Conservation (phyloP, 2,797 vertebrate species). For the Anguilla anguilla region DNA sequence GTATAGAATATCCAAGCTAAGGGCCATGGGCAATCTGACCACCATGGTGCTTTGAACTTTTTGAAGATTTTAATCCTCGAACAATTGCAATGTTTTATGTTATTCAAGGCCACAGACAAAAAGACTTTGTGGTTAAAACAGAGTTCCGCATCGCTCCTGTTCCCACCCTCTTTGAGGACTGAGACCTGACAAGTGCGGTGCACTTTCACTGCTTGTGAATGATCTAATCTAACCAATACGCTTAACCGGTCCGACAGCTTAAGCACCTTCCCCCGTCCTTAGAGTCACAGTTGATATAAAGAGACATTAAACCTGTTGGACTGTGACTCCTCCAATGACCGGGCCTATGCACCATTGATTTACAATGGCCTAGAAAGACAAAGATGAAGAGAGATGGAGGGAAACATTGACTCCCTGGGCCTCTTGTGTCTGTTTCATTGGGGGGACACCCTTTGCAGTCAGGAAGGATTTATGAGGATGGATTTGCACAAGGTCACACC, state of each 20-base stretch:
- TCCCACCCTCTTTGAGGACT: not conserved
- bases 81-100: not conserved
- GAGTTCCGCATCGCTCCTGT: not conserved
- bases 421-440: slow-evolving; percentile 32
- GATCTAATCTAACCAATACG: slow-evolving; percentile 63
- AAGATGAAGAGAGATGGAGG: slow-evolving; percentile 44
- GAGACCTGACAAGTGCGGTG: not conserved
- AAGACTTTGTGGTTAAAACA: not conserved
- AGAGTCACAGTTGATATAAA: slow-evolving; percentile 48
- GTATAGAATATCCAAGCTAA: too few relatives aligned
- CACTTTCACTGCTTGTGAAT: slow-evolving; percentile 59
- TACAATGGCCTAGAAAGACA: slow-evolving; percentile 50
- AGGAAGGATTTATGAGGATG: slow-evolving; percentile 21
- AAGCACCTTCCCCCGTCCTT: slow-evolving; percentile 35
- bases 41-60: too few relatives aligned
- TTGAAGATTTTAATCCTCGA: too few relatives aligned
- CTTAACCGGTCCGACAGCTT: slow-evolving; percentile 60
- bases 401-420: slow-evolving; percentile 46
- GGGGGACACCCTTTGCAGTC: slow-evolving; percentile 14
- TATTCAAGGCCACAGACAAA: not conserved
- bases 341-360: slow-evolving; percentile 62
- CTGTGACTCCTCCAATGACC: slow-evolving; percentile 55
- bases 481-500: slow-evolving; percentile 18
- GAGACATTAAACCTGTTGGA: slow-evolving; percentile 48
- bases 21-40: not conserved